Evolutionary conservation across 1,140 invertebrate species (phyloP), one percentile per base, ranked within the genome.

Genomic region (Nephila pilipes): DNA sequence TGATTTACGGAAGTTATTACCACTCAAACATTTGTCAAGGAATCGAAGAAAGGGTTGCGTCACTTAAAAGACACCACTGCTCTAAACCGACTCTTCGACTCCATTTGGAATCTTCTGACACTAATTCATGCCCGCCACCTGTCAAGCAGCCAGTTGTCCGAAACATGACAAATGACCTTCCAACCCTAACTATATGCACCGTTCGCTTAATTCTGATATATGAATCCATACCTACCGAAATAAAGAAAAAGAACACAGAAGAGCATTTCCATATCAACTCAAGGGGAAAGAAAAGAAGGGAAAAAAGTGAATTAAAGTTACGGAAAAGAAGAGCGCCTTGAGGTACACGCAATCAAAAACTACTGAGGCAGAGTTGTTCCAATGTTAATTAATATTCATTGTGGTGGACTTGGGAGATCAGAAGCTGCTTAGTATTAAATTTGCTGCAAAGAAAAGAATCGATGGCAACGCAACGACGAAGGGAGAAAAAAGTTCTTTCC

Each of bases 121-220:
- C 57, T 87, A 87, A 87, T 87, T 87, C 46, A 87, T 63, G 85
- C 58, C 85, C 85, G 25, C 57, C 29, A 87, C 25, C 57, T 87
- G 85, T 36, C 85, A 87, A 20, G 12, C n/a, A 22, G 29, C 46
- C 85, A 36, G n/a, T 60, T 25, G 14, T 32, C 58, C 46, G 16
- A 87, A 60, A 1, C 20, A 87, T 63, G 85, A 87, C 58, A 87
- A 87, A 87, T 14, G 54, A 36, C 22, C 81, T 55, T n/a, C 6
- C 80, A 54, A 81, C 80, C n/a, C n/a, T 79, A 83, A 75, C 69
- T 75, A 32, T 75, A 75, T 63, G n/a, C 60, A 22, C n/a, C n/a
- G 25, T 75, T 32, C 69, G 29, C 29, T 32, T 75, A 75, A 75
- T 75, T 75, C 69, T 32, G 69, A 75, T 75, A 75, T 16, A 75